Conservation (phyloP, 2,888 invertebrate species). For the Harpalus rufipes region DNA sequence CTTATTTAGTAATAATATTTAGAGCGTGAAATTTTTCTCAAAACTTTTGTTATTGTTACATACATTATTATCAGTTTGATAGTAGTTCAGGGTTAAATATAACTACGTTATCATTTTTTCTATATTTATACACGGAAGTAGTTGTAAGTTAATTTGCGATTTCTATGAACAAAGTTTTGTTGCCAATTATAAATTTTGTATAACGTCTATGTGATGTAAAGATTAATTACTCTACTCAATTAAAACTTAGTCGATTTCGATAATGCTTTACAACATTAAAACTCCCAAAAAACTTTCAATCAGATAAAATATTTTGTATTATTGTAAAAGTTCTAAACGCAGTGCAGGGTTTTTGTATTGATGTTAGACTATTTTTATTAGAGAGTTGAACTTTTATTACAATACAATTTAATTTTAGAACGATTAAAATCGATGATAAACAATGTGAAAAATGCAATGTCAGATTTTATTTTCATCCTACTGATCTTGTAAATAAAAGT, state of each 20-base stretch:
- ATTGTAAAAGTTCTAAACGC: constrained; percentile 14
- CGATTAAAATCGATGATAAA: constrained; percentile 1
- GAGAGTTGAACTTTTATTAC: constrained; percentile 12
- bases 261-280: constrained; percentile 24
- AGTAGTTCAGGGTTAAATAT: constrained; percentile 37
- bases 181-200: constrained; percentile 6
- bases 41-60: too few species aligned
- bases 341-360: background rate
- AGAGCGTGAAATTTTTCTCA: too few species aligned
- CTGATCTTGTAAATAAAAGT: background rate
- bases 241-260: constrained; percentile 45
- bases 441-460: constrained; percentile 22
- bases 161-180: constrained; percentile 30
- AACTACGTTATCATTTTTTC: constrained; percentile 22
- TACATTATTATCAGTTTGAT: constrained; percentile 14
- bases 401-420: background rate
- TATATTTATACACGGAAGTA: constrained; percentile 14
- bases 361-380: constrained; percentile 25
- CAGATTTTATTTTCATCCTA: constrained; percentile 18
- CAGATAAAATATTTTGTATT: constrained; percentile 14
- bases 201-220: constrained; percentile 13
- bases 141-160: constrained; percentile 27
- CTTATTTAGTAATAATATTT: too few species aligned
- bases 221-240: constrained; percentile 42
- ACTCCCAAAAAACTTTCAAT: constrained; percentile 23